Evolutionary conservation across 2,888 invertebrate species (phyloP).

Genomic region (Melanostoma mellinum): DNA sequence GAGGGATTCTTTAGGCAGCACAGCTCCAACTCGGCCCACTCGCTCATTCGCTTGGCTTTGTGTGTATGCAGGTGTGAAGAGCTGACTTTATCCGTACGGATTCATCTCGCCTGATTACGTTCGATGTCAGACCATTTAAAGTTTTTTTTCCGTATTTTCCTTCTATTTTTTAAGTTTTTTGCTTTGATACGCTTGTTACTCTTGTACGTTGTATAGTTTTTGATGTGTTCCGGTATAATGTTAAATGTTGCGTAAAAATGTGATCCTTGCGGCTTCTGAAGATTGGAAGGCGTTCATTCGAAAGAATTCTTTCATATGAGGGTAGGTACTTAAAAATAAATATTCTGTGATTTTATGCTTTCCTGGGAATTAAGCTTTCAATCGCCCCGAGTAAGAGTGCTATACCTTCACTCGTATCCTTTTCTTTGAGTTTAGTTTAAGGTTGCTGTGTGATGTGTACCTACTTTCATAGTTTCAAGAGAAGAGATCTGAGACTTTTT

Average conservation of each 20-base stretch:
- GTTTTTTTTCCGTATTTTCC: constrained; percentile 28
- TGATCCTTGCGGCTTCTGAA: constrained; percentile 50
- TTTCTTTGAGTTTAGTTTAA: too few species aligned
- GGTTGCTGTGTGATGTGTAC: too few species aligned
- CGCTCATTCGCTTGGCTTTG: constrained; percentile 14
- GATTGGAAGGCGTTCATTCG: constrained; percentile 37
- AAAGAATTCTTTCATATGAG: not conserved
- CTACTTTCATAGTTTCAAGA: too few species aligned
- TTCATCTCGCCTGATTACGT: constrained; percentile 70
- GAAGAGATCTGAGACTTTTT: too few species aligned
- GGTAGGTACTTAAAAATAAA: not conserved
- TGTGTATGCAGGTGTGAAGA: constrained; percentile 47
- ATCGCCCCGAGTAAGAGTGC: too few species aligned
- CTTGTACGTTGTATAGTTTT: too few species aligned
- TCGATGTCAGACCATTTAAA: constrained; percentile 66
- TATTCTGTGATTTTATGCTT: too few species aligned
- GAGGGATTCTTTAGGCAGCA: constrained; percentile 3
- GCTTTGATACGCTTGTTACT: constrained; percentile 21
- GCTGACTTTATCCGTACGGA: constrained; percentile 60
- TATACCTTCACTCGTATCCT: too few species aligned
- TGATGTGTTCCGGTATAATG: not conserved
- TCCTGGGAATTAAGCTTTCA: too few species aligned
- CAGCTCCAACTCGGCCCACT: not conserved
- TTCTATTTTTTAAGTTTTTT: not conserved
- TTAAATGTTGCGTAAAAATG: constrained; percentile 61